These are phyloP conservation scores for Sebastes alutus DNA, from an alignment of 2,797 vertebrate species.

Conservation along the genomic window DNA sequence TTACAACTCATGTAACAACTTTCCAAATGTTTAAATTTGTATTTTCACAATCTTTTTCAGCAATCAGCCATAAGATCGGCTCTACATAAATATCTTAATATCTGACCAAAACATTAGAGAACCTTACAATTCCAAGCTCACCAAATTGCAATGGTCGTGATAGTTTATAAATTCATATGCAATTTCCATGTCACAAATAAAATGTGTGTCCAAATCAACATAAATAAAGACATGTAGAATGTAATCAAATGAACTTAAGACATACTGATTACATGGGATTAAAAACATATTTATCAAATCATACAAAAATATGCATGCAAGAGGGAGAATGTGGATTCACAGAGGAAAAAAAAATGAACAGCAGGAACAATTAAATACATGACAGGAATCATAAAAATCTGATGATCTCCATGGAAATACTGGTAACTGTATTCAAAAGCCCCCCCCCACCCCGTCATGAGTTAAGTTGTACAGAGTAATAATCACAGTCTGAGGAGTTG, in stretches of 20 bases:
- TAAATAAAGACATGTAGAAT: constrained; percentile 21
- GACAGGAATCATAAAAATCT: constrained; percentile 17
- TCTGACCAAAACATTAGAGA: background rate
- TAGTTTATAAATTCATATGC: background rate
- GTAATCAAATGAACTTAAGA: constrained; percentile 45
- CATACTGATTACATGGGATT: constrained; percentile 50
- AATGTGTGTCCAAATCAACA: constrained; percentile 32
- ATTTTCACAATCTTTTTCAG: background rate
- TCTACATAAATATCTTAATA: background rate
- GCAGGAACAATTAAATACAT: constrained; percentile 14
- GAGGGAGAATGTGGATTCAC: constrained; percentile 36
- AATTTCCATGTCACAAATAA: constrained; percentile 14
- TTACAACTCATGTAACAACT: background rate
- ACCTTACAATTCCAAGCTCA: constrained; percentile 55
- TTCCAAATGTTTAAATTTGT: background rate
- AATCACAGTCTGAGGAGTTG: constrained; percentile 4
- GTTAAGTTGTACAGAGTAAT: background rate
- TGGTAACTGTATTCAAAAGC: constrained; percentile 61
- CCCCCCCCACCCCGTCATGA: background rate
- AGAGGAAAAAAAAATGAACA: constrained; percentile 21
- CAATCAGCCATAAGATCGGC: background rate
- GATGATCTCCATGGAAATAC: constrained; percentile 28
- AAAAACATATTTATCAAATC: constrained; percentile 65
- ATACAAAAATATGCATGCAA: constrained; percentile 71
- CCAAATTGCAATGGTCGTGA: constrained; percentile 1